Evolutionary conservation across 1,140 invertebrate genomes (phyloP), one percentile per base, ranked within the genome.

Genomic region (Euura lappo): DNA sequence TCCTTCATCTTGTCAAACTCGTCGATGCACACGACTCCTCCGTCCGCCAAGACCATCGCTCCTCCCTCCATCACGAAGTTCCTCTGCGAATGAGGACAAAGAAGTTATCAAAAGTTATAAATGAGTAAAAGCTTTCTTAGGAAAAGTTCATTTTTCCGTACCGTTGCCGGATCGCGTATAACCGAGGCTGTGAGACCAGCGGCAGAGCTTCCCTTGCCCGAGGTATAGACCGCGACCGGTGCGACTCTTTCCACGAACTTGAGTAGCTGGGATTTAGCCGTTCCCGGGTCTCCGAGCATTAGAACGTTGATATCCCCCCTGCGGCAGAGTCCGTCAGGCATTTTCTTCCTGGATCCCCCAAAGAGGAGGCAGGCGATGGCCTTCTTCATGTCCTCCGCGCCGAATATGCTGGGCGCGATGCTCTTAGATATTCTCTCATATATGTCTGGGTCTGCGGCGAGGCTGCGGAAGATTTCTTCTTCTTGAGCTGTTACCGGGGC

Each of bases 1-100:
- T 99, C 98, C 76, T 97, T 92, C 99, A 99, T 99, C 89, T 99
- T 99, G 88, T 99, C 99, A 88, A 99, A 99, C 86, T 99, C 99
- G 86, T 99, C 99, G 85, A 99, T 99, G 84, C 98, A 99, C 2
- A 99, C 98, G 7, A 99, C 97, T 51, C 99, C 99, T 46, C 98
- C 98, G 89, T 99, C 99, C 44, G 99, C 99, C 47, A 99, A 87
- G 2, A 99, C 99, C 98, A 99, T 99, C 6, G 99, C 99, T 46
- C 99, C 99, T 10, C 99, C 99, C 90, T 99, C 98, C 95, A 99
- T 98, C 3, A 99, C 93, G 88, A 99, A 99, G 84, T 98, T 99
- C 65, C 96, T 91, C 96, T 98, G 83, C 6, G 85, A 87, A 74
- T 28, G 28, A 28, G 28, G 28, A 28, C 0, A 28, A 28, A 28